Evolutionary conservation across 2,797 vertebrate species (phyloP).

Genomic region (Sylvilagus floridanus): DNA sequence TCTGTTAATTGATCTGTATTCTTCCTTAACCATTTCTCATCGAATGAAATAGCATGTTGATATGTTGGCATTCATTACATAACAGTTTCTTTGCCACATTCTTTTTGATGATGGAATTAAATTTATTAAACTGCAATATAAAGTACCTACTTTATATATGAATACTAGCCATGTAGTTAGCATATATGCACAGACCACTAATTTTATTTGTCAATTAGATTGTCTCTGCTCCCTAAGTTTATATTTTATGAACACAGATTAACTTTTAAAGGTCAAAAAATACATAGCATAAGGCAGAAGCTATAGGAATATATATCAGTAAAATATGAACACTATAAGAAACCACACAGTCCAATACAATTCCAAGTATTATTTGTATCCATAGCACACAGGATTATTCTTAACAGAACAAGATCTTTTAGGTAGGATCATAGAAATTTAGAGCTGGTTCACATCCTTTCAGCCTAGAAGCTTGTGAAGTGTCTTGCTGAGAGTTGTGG

Average conservation of each 20-base stretch:
- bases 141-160: neutral
- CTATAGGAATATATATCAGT: neutral
- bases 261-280: neutral
- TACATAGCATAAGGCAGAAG: neutral
- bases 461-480: neutral
- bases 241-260: neutral
- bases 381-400: neutral
- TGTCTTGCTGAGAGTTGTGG: neutral
- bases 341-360: neutral
- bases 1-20: neutral
- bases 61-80: slow-evolving; percentile 1
- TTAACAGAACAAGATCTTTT: neutral
- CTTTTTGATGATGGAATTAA: slow-evolving; percentile 54
- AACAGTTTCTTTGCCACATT: neutral
- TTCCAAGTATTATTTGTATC: neutral
- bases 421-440: neutral
- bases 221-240: neutral
- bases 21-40: neutral
- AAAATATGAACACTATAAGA: neutral
- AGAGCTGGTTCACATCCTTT: neutral
- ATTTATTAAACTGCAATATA: neutral
- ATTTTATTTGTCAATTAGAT: slow-evolving; percentile 12
- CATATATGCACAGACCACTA: neutral
- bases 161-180: neutral
- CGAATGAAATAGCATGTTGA: neutral